These are phyloP conservation scores for Alligator sinensis DNA, from an alignment of 2,113 vertebrate genomes.

Conservation along the genomic window DNA sequence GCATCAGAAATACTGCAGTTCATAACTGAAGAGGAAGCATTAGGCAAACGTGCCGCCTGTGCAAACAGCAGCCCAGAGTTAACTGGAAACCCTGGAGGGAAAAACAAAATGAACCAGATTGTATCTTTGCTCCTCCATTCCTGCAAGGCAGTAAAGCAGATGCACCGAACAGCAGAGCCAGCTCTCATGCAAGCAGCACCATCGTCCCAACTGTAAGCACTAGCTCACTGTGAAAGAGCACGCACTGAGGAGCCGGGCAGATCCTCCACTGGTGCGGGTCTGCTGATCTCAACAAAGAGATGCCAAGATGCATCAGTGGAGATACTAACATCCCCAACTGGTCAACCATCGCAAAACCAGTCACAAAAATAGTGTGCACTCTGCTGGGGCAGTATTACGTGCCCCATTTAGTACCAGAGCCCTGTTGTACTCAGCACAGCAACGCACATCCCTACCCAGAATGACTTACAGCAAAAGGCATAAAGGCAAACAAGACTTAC, in stretches of 20 bases:
- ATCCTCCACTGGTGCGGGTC: accelerated
- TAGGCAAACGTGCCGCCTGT: neutral
- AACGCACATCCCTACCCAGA: neutral
- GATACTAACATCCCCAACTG: neutral
- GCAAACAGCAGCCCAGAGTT: neutral
- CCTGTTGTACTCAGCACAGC: neutral
- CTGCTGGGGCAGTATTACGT: neutral
- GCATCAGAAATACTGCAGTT: neutral
- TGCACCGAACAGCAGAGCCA: neutral
- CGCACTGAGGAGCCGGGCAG: accelerated
- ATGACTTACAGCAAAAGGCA: neutral
- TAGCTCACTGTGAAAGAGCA: accelerated
- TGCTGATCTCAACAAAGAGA: neutral
- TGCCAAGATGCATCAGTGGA: neutral
- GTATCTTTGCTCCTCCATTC: neutral
- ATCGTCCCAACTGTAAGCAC: neutral
- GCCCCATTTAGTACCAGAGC: neutral
- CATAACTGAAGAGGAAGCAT: neutral
- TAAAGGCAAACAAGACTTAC: neutral
- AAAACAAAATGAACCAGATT: neutral
- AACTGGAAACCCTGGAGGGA: neutral
- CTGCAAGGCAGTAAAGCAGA: neutral
- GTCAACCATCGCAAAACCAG: neutral
- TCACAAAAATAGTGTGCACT: neutral
- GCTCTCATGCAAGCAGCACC: neutral